These are phyloP conservation scores for Drosophila helvetica DNA, from an alignment of 2,888 invertebrate genomes.

Conservation along the genomic window DNA sequence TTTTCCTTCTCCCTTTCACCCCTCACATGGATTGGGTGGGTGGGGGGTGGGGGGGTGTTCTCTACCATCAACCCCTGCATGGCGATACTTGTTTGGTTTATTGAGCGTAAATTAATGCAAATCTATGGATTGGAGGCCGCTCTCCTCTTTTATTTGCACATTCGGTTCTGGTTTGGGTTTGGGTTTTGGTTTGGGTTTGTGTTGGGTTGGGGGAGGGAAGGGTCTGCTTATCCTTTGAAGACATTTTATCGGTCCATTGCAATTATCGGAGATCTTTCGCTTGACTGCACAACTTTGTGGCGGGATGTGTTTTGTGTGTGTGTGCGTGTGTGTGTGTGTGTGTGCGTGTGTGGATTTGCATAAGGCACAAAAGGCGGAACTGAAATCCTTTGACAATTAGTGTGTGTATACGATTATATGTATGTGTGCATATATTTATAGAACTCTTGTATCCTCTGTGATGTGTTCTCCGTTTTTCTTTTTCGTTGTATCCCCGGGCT, in stretches of 20 bases:
- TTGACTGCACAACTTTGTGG: constrained; percentile 59
- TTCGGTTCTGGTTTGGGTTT: too few relatives aligned
- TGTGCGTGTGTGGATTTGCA: constrained; percentile 62
- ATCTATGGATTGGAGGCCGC: constrained; percentile 3
- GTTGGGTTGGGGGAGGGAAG: constrained; percentile 12
- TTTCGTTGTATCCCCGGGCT: constrained; percentile 35
- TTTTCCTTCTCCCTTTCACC: constrained; percentile 1
- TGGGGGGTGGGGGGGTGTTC: constrained; percentile 6
- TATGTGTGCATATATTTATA: constrained; percentile 27
- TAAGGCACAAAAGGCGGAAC: constrained; percentile 44
- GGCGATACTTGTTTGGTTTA: constrained; percentile 43
- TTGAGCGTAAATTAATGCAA: constrained; percentile 63
- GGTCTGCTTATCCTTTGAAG: constrained; percentile 35
- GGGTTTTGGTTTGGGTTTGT: neutral
- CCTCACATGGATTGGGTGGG: neutral
- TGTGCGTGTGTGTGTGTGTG: constrained; percentile 16
- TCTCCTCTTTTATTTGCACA: neutral
- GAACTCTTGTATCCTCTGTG: constrained; percentile 29
- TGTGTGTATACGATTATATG: constrained; percentile 30
- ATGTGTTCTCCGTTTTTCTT: neutral
- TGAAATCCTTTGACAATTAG: constrained; percentile 69
- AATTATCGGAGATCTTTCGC: constrained; percentile 71
- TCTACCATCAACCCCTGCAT: constrained; percentile 22
- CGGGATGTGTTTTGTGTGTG: constrained; percentile 23
- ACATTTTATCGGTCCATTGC: constrained; percentile 22